Base-by-base conservation (phyloP, 64 coral and sea anemone genomes). In the Montipora foliosa region DNA sequence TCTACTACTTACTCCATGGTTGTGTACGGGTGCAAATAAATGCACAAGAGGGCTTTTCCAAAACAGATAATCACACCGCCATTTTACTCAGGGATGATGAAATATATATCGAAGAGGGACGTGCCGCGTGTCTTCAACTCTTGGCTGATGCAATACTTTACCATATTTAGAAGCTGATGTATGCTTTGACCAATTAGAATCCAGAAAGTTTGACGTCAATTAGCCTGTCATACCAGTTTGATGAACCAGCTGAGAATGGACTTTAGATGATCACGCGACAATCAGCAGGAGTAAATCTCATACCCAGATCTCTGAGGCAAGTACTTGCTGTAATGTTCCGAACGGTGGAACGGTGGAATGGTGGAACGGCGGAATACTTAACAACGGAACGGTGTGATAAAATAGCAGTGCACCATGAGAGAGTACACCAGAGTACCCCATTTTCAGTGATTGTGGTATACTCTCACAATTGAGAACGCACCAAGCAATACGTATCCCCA, bases 21-120 rank as follows among this genome's bases (percentile, higher is more conserved):
- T 97, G 94, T 97, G 94, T 71, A 97, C 75, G 1, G 49, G 77
- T 88, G 92, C 92, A 94, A 92, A 74, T 70, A 93, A 80, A 70
- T 94, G 89, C 77, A 77, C 80, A 60, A 66, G 0, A 85, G 84
- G 89, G n/a, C 44, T 78, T 87, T 77, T 84, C 89, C 84, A 46
- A 14, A 29, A 87, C 91, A 83, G 46, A 67, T 82, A 1, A 11
- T 76, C 82, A 97, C 89, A 84, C 95, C 90, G 92, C 95, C 95
- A 97, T 97, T 94, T 94, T 92, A 44, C 17, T 74, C 47, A 82
- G 20, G 83, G 95, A 97, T 97, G 95, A 97, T 97, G 95, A 97
- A 97, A 97, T 91, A 84, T 97, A 84, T 78, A 8, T 2, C 44
- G 20, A 58, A 47, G 37, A 57, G 55, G 16, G 45, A 89, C 95